Evolutionary conservation across 2,113 vertebrate genomes (phyloP), one percentile per base, ranked within the genome.

Genomic region (Ancistrus triradiatus): DNA sequence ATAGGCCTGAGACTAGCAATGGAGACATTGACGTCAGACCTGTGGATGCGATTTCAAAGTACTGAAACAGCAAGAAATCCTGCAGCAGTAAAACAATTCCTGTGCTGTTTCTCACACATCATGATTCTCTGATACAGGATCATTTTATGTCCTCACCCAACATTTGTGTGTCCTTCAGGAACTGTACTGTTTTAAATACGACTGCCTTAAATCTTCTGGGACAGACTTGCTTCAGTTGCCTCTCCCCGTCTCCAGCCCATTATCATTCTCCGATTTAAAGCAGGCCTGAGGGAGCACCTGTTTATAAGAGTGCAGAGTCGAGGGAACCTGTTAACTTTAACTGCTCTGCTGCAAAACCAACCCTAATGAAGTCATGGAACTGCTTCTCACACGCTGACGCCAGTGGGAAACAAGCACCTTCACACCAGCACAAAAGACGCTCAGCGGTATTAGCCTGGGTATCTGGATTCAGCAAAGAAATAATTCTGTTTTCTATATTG

Each of bases 241-340:
- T 60, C 66, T 75, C 65, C 65, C 37, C 11, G 52, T 77, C 66
- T 72, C 60, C 19, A 49, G 59, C 72, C 73, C 78, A 74, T 86
- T 74, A 78, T 78, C 83, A 76, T 78, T 66, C 73, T 61, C 78
- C 42, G 74, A 46, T 72, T 62, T 70, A 79, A 76, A 74, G 7
- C 68, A 79, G 27, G 77, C 76, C 86, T 81, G 74, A 43, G 70
- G 71, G 59, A 70, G 77, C 77, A 76, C 78, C 79, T 87, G 81
- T 84, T 79, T 84, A 69, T 73, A 73, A 73, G 71, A 63, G 55
- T 27, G 61, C 44, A 13, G 66, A 52, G 56, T 69, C 71, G 31
- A 59, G 71, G 66, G 71, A 73, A 59, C 66, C 71, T 69, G 71
- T 73, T 73, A 73, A 73, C 66, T 73, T 73, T 69, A 60, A 69